Evolutionary conservation across 2,888 invertebrate genomes (phyloP).

Genomic region (Napeogenes inachia): DNA sequence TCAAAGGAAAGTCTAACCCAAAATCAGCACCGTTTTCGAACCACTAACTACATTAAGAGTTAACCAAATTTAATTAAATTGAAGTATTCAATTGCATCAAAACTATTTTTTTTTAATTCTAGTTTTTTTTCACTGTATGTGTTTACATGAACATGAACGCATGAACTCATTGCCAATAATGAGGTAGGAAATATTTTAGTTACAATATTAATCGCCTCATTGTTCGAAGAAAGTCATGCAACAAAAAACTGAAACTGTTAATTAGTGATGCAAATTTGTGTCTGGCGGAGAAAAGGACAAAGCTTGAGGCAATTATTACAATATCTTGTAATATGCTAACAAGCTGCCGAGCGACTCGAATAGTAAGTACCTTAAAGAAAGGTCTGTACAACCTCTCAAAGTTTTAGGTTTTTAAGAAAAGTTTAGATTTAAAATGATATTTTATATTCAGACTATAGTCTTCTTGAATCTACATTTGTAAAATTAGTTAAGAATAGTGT

Average conservation of each 20-base stretch:
- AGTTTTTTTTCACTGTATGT: too few relatives aligned
- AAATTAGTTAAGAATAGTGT: too few relatives aligned
- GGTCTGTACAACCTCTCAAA: background rate
- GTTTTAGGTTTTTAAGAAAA: background rate
- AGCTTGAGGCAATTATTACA: conserved; percentile 53
- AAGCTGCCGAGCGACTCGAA: conserved; percentile 14
- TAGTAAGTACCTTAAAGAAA: conserved; percentile 7
- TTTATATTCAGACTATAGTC: too few relatives aligned
- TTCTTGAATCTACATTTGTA: too few relatives aligned
- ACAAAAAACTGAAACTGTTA: conserved; percentile 51
- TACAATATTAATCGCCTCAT: background rate
- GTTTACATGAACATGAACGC: too few relatives aligned
- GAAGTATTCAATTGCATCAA: background rate
- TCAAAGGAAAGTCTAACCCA: conserved; percentile 15
- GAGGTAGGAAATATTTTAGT: too few relatives aligned
- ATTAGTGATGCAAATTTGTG: conserved; percentile 60
- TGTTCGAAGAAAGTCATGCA: conserved; percentile 22
- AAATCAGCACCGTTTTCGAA: conserved; percentile 17
- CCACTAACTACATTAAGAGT: conserved; percentile 11
- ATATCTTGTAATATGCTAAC: conserved; percentile 53
- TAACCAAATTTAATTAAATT: conserved; percentile 3
- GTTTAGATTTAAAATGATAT: too few relatives aligned
- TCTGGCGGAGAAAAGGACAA: conserved; percentile 29
- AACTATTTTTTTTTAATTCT: background rate
- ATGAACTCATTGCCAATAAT: too few relatives aligned